Percentiles rank a stretch among this genome's conserved stretches.
phyloP scores from a whole-genome alignment of 2,113 vertebrate genomes.

The Notechis scutatus region DNA sequence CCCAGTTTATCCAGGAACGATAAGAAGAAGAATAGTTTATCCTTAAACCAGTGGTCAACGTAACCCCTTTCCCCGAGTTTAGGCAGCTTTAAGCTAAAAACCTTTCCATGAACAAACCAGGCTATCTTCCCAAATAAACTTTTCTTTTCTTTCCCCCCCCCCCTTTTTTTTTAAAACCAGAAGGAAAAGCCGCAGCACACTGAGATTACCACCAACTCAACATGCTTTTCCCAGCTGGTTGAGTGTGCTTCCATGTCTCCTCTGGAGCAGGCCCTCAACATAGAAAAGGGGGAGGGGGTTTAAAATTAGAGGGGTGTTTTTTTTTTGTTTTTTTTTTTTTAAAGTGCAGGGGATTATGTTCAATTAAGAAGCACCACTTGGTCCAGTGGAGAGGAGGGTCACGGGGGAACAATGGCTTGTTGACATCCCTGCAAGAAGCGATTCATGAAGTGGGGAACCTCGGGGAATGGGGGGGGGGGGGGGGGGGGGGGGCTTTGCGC shows the following conservation, averaged over 20 bases:
- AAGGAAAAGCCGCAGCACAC: background rate
- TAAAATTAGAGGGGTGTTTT: conserved; percentile 46
- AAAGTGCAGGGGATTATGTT: conserved; percentile 71
- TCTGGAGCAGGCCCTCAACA: background rate
- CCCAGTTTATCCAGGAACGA: background rate
- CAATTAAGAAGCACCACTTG: conserved; percentile 75
- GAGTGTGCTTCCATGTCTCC: background rate
- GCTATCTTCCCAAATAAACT: background rate
- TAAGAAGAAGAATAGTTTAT: too few relatives aligned
- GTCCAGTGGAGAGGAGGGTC: conserved; percentile 64
- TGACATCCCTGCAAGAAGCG: conserved; percentile 60
- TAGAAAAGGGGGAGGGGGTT: conserved; percentile 45
- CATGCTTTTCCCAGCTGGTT: background rate
- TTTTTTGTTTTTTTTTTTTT: too few relatives aligned
- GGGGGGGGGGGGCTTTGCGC: conserved; percentile 2
- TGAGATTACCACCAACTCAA: background rate
- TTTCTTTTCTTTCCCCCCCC: background rate
- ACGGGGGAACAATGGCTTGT: conserved; percentile 68
- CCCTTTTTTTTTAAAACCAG: background rate
- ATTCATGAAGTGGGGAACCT: conserved; percentile 4
- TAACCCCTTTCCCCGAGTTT: background rate
- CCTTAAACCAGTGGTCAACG: background rate
- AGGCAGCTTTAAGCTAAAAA: background rate
- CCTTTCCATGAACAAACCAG: background rate
- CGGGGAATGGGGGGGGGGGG: background rate